Evolutionary conservation across 2,797 vertebrate genomes (phyloP).

Genomic region (Acanthis flammea): DNA sequence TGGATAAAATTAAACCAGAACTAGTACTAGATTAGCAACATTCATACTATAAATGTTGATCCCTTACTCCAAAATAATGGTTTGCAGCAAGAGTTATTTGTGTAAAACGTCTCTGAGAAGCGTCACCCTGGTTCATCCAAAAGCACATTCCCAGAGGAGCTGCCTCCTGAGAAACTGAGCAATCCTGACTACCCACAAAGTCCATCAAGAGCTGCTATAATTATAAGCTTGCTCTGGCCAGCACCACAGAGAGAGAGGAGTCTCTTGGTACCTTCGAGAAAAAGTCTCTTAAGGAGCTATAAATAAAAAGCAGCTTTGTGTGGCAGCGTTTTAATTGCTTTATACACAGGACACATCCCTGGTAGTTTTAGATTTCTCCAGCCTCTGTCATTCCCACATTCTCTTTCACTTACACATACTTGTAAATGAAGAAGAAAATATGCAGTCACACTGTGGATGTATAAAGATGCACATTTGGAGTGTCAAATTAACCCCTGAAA

Average conservation of each 20-base stretch:
- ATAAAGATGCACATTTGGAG: background rate
- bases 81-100: background rate
- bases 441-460: background rate
- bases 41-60: background rate
- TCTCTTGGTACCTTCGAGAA: background rate
- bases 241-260: background rate
- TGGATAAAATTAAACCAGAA: background rate
- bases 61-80: background rate
- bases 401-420: background rate
- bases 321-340: background rate
- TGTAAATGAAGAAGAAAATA: background rate
- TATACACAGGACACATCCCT: background rate
- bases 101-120: background rate
- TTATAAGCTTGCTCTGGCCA: conserved; percentile 6
- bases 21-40: background rate
- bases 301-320: conserved; percentile 32
- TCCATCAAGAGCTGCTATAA: conserved; percentile 16
- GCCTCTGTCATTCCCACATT: background rate
- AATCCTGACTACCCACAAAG: background rate
- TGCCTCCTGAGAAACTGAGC: background rate
- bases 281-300: conserved; percentile 12
- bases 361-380: background rate
- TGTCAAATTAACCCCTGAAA: conserved; percentile 22
- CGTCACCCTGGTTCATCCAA: background rate
- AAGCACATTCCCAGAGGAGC: background rate